Conservation (phyloP, 2,888 invertebrate species). For the Cheilosia urbana region DNA sequence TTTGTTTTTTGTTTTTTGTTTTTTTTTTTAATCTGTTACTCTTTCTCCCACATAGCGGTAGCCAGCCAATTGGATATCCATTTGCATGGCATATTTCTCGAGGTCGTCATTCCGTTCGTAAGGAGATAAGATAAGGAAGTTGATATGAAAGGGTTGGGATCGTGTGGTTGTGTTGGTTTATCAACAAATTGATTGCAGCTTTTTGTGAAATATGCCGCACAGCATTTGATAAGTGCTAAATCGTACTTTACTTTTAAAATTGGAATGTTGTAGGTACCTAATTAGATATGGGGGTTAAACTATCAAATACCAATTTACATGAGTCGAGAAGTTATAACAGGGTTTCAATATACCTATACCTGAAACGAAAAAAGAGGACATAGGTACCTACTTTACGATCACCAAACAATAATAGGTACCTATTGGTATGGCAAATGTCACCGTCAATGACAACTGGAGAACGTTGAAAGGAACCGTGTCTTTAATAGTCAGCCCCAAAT, state of each 20-base stretch:
- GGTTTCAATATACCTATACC: too few species aligned
- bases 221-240: background rate
- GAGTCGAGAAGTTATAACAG: too few species aligned
- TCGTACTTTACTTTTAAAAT: background rate
- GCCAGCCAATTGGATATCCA: slow-evolving; percentile 5
- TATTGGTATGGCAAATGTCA: too few species aligned
- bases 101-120: slow-evolving; percentile 41
- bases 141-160: slow-evolving; percentile 6
- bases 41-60: slow-evolving; percentile 30
- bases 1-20: slow-evolving; percentile 14
- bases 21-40: slow-evolving; percentile 26
- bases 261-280: background rate
- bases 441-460: too few species aligned
- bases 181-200: slow-evolving; percentile 29
- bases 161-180: slow-evolving; percentile 14
- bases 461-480: too few species aligned
- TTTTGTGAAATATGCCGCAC: slow-evolving; percentile 10
- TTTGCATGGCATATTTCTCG: slow-evolving; percentile 64
- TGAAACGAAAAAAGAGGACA: too few species aligned
- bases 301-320: too few species aligned
- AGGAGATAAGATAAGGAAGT: background rate
- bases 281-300: background rate
- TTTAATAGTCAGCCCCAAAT: too few species aligned
- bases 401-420: too few species aligned
- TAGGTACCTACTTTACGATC: too few species aligned